Evolutionary conservation across 1,140 invertebrate species (phyloP), one percentile per base, ranked within the genome.

Genomic region (Akabosia matsudoensis): DNA sequence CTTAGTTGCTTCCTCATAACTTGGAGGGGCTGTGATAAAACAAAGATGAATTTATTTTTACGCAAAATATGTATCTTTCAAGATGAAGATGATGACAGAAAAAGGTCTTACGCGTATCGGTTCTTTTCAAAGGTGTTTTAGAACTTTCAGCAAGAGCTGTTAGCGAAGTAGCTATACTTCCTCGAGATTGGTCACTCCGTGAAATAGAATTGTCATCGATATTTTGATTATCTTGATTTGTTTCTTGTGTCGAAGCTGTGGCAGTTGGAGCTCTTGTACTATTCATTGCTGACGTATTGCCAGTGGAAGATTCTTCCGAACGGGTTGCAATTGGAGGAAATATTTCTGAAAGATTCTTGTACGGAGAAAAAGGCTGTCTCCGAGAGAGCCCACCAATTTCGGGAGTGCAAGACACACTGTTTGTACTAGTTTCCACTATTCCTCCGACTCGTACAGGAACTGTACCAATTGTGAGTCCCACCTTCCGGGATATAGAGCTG

Each of bases 281-380:
- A 31, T 67, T 67, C 24, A 22, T 61, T 61, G 14, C 4, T 10
- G n/a, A 13, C 3, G 54, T n/a, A n/a, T 13, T n/a, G 13, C 3
- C 14, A 14, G 14, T 24, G 4, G 54, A 61, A 56, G 61, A 13
- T 67, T 30, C 26, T 22, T 10, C 22, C 7, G 28, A 13, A 10
- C 13, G 13, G 22, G 2, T 10, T 4, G 31, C 1, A 67, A 67
- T 67, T 10, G 61, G 26, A 30, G 61, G 61, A 31, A 67, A 67
- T 10, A 31, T 67, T 7, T 67, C 61, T 3, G 61, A 67, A 67
- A 67, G 61, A n/a, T 67, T 67, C n/a, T 67, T 67, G 61, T 67
- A 67, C 30, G 61, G 61, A 31, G 61, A 30, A 30, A 67, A 67
- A 10, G 7, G 61, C 24, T 28, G 61, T 4, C 61, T 30, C 4